Base-by-base conservation (phyloP, 2,113 vertebrate genomes). In the Dromiciops gliroides region DNA sequence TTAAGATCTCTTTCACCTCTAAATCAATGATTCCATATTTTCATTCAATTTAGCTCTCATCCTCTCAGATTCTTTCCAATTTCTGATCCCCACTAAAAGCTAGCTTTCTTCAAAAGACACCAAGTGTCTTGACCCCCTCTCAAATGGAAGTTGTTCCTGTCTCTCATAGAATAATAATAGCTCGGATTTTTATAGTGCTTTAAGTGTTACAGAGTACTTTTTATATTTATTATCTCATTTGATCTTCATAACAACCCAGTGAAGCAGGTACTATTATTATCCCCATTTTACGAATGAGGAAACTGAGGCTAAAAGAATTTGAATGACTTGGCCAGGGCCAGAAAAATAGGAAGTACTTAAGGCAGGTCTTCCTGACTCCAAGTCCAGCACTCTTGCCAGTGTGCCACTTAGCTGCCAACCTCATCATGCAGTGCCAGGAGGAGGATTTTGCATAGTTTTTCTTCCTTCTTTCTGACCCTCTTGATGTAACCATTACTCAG, bases 81-180 rank as follows among this genome's bases (percentile, higher is more conserved):
- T 67, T 67, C 28, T 67, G 31, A 67, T 37, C 10, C 56, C 37
- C 28, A 67, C 11, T 67, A 12, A 67, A 37, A 37, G 28, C 31
- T 67, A 67, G 31, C 56, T 67, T 67, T 67, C 28, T 67, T 67
- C 26, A 56, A 26, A 56, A 56, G 28, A 53, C 25, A 53, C 8
- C 52, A 53, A 25, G 24, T 26, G 6, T 25, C 11, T 37, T 28
- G 25, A 14, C 10, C 31, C 11, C 11, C 10, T 91, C 92, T 93
- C 91, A 49, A 92, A 56, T 91, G 92, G 48, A 51, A 48, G 23
- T 49, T 48, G 89, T 90, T 95, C 92, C 90, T 60, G 19, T 91
- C 44, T 92, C 1, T 56, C 94, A 28, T 60, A 60, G 56, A 52
- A 91, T 56, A 95, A 91, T 3, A 95, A 50, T 51, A 91, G 8